Conservation (phyloP, 2,113 vertebrate species). For the Cololabis saira region DNA sequence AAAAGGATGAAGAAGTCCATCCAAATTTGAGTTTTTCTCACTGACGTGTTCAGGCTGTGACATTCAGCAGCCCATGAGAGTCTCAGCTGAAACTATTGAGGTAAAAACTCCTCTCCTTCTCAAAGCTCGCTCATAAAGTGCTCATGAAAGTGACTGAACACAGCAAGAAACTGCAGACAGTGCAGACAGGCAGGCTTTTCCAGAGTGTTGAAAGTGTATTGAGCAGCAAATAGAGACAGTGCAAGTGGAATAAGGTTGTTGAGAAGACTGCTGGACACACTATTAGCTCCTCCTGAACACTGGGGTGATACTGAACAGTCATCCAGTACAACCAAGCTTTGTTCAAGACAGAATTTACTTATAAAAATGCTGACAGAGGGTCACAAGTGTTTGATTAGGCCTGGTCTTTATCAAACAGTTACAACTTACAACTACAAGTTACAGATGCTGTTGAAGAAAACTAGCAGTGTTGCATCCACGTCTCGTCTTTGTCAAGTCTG, state of each 20-base stretch:
- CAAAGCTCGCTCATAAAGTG: constrained; percentile 35
- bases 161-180: constrained; percentile 48
- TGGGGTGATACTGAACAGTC: background rate
- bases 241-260: constrained; percentile 14
- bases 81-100: constrained; percentile 60
- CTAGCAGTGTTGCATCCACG: too few species aligned
- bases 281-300: constrained; percentile 24
- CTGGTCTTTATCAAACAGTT: too few species aligned
- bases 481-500: too few species aligned
- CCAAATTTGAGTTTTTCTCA: constrained; percentile 28
- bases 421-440: too few species aligned
- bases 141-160: constrained; percentile 44
- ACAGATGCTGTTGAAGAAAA: too few species aligned
- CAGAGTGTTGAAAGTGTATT: constrained; percentile 29
- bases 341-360: too few species aligned
- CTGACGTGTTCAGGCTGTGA: constrained; percentile 46
- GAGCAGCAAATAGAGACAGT: constrained; percentile 31
- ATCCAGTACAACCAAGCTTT: too few species aligned
- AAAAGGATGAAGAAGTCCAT: constrained; percentile 25
- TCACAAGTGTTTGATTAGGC: too few species aligned
- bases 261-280: constrained; percentile 24
- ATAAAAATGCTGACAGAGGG: too few species aligned
- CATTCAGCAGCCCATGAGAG: constrained; percentile 50
- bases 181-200: constrained; percentile 52
- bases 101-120: constrained; percentile 41